Conservation (phyloP, 2,888 invertebrate species). For the Chydorus sphaericus region DNA sequence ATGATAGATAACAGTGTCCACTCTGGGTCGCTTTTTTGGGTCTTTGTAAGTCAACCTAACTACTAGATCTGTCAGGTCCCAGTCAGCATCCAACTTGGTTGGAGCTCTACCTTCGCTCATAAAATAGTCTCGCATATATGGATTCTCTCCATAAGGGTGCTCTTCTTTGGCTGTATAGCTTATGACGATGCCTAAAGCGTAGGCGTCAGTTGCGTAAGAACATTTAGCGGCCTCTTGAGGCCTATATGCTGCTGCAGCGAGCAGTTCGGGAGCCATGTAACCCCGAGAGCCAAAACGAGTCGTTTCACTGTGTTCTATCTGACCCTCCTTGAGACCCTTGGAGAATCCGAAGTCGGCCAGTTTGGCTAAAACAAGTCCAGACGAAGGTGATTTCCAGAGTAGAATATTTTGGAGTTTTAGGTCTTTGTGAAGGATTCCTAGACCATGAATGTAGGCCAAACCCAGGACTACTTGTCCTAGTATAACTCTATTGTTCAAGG, state of each 20-base stretch:
- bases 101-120: no score
- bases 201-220: not conserved
- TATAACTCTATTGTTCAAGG: not conserved
- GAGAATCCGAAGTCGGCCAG: not conserved
- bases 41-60: not conserved
- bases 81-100: no score
- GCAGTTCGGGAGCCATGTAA: not conserved
- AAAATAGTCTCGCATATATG: no score
- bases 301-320: not conserved
- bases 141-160: not conserved
- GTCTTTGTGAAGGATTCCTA: not conserved
- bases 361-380: not conserved
- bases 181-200: not conserved
- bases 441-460: not conserved
- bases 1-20: not conserved
- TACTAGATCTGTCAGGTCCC: not conserved
- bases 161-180: not conserved
- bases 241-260: not conserved
- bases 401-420: not conserved
- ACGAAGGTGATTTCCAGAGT: not conserved
- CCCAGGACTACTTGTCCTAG: not conserved
- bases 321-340: not conserved
- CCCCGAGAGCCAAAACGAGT: not conserved
- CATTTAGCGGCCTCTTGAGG: no score
- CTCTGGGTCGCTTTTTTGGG: not conserved